phyloP scores from a whole-genome alignment of 2,888 invertebrate genomes.

The Erebia aethiops region DNA sequence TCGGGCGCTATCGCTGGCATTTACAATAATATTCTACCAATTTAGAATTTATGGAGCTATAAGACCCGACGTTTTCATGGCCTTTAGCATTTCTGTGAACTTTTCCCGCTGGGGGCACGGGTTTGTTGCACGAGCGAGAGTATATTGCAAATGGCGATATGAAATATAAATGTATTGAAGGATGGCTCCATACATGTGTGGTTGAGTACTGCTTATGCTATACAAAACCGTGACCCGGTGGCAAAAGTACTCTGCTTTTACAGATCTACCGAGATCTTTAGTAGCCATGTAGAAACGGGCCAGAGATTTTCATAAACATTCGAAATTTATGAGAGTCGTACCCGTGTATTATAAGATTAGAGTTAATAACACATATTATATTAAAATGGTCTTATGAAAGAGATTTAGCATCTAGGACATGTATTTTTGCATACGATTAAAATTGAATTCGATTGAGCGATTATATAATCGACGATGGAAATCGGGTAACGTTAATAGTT shows the following conservation, averaged over 20 bases:
- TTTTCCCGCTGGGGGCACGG: constrained; percentile 42
- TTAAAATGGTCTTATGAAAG: constrained; percentile 60
- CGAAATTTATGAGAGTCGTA: constrained; percentile 36
- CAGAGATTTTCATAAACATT: constrained; percentile 15
- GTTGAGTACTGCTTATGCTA: background rate
- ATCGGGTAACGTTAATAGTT: constrained; percentile 27
- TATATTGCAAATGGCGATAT: too few relatives aligned
- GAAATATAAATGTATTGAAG: background rate
- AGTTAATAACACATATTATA: constrained; percentile 34
- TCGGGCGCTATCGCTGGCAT: constrained; percentile 33
- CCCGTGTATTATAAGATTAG: constrained; percentile 51
- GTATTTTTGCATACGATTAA: constrained; percentile 68
- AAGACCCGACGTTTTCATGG: constrained; percentile 33
- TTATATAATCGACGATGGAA: constrained; percentile 20
- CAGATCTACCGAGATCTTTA: constrained; percentile 52
- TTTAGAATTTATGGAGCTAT: constrained; percentile 21
- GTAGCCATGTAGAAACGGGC: constrained; percentile 50
- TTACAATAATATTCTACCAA: constrained; percentile 27
- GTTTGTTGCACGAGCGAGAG: background rate
- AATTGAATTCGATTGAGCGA: constrained; percentile 35
- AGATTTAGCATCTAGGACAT: constrained; percentile 66
- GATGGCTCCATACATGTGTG: background rate
- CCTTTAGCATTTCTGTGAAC: constrained; percentile 45
- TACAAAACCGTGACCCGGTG: background rate
- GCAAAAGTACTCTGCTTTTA: constrained; percentile 56